Conservation (phyloP, 2,888 invertebrate genomes). For the Luperina nickerlii region DNA sequence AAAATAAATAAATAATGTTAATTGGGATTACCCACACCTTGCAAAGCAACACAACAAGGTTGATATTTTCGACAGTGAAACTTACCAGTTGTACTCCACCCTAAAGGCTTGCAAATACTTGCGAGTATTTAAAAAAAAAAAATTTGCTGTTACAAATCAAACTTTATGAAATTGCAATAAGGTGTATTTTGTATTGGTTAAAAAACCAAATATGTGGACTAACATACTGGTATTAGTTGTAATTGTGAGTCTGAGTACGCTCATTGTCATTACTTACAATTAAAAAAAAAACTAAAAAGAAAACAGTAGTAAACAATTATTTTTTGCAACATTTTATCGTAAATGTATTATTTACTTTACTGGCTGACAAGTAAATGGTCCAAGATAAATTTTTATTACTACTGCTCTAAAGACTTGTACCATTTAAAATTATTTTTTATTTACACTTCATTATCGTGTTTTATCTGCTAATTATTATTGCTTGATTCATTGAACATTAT, state of each 20-base stretch:
- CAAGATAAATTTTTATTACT: constrained; percentile 28
- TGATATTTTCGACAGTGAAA: constrained; percentile 10
- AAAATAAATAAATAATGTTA: constrained; percentile 30
- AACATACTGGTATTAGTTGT: background rate
- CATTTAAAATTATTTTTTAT: constrained; percentile 26
- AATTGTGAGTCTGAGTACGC: constrained; percentile 1
- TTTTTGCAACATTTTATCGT: constrained; percentile 15
- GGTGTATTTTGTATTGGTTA: constrained; percentile 12
- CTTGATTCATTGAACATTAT: constrained; percentile 1
- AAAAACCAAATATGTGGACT: background rate
- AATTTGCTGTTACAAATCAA: background rate
- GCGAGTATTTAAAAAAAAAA: background rate
- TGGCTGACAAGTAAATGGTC: constrained; percentile 18
- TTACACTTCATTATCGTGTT: constrained; percentile 8
- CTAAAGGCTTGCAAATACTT: background rate
- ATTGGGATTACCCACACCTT: constrained; percentile 25
- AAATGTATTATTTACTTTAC: constrained; percentile 12
- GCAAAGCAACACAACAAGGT: constrained; percentile 7
- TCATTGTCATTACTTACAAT: constrained; percentile 6
- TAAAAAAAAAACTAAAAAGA: background rate
- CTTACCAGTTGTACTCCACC: background rate
- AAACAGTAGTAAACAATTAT: constrained; percentile 2
- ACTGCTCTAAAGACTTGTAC: constrained; percentile 22
- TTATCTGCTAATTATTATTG: constrained; percentile 8
- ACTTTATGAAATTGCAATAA: background rate